Percentiles rank a stretch among this genome's conserved stretches.
Evolutionary conservation across 53 echinoderm and acorn worm species (phyloP).

Genomic region (Luidia sarsii): DNA sequence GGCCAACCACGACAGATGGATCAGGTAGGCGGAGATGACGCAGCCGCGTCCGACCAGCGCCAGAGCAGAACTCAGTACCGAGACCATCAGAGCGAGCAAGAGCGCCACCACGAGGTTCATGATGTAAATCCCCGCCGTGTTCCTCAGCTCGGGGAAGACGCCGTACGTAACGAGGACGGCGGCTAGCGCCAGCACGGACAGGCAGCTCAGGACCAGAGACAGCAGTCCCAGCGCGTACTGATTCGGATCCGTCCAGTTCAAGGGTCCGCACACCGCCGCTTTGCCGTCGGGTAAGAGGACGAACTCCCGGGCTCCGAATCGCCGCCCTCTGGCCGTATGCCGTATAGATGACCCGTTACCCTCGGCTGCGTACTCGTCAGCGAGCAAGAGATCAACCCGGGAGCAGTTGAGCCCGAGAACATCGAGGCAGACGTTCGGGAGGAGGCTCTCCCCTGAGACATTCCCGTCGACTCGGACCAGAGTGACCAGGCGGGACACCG

Average conservation of each 20-base stretch:
- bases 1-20: constrained; percentile 54
- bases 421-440: not conserved
- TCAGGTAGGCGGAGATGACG: constrained; percentile 6
- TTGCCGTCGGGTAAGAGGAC: not conserved
- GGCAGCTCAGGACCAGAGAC: not conserved
- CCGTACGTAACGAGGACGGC: constrained; percentile 61
- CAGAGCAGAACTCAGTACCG: not conserved
- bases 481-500: not conserved
- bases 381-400: not conserved
- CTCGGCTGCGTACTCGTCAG: not conserved
- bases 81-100: constrained; percentile 34
- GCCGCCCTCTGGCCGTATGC: not conserved
- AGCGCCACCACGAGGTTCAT: constrained; percentile 67
- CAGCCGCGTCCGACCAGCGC: not conserved
- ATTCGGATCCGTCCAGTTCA: not conserved
- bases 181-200: constrained; percentile 50
- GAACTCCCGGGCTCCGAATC: not conserved
- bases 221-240: not conserved
- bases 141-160: constrained; percentile 59
- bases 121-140: constrained; percentile 54
- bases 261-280: not conserved
- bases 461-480: too few species aligned
- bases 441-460: too few species aligned
- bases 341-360: not conserved
- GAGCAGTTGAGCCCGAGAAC: not conserved